Base-by-base conservation (phyloP, 2,797 vertebrate species). In the Sphaeramia orbicularis region DNA sequence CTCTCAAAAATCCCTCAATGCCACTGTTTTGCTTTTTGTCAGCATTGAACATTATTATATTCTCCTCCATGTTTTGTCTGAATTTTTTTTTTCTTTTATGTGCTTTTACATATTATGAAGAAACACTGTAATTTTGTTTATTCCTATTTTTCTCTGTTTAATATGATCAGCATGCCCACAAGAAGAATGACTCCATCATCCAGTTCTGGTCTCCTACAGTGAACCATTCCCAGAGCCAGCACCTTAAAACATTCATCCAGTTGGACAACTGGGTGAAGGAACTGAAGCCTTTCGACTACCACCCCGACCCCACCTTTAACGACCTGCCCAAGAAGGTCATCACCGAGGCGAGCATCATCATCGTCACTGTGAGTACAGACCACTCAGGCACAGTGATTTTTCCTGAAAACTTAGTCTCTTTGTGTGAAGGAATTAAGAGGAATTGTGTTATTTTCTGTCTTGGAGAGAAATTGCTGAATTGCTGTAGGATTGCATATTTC, bases 231-330 rank as follows among this genome's bases (percentile, higher is more conserved):
- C 89, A 51, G 87, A 94, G 49, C 84, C 95, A 95, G 74, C 93
- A 83, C 21, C 92, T 96, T 42, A 94, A 78, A 1, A 94, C 87
- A 0, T 81, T 87, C 84, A 86, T 99, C 65, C 87, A 94, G 61
- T 95, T 99, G 86, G 98, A 99, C 67, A 95, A 95, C 78, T 91
- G 89, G 49, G 47, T 60, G 1, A 87, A 87, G 50, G 92, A 93
- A 41, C 93, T 97, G 14, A 93, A 92, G 74, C 86, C 93, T 16
- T 98, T 99, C 13, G 90, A 93, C 40, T 99, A 99, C 42, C 91
- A 97, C 62, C 82, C 93, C 0, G 87, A 99, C 82, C 98, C 98
- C 35, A 88, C 71, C 47, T 98, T 99, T 77, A 86, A 96, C 70
- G 74, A 91, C 14, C 92, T 97, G 80, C 91, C 89, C 0, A 96